Evolutionary conservation across 2,797 vertebrate species (phyloP), one percentile per base, ranked within the genome.

Genomic region (Muraenolepis orangiensis): DNA sequence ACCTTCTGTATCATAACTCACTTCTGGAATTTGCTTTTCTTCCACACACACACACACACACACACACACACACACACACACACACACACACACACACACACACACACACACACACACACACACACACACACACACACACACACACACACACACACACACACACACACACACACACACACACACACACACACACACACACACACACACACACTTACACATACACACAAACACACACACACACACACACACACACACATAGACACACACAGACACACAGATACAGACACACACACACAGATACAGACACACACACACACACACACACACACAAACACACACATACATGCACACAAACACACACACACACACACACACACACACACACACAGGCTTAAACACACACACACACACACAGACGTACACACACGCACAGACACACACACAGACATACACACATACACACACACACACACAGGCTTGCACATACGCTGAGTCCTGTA

Each of bases 1-100:
- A 88, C 87, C 87, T 87, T 85, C 86, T 85, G 90, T n/a, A 91
- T 91, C 89, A 90, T 80, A 88, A 76, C 83, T 86, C 87, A 80
- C 83, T 76, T 69, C 64, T 76, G 84, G 84, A 89, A 89, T 87
- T 85, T 57, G 74, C 81, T 80, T 81, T 81, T 82, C 82, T 85
- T 81, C 51, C 20, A 57, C 51, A 34, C 32, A 34, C 32, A 34
- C 32, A 34, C 32, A 34, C 32, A 34, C 32, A 34, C 32, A 34
- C 32, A 34, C 3, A 34, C 32, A 34, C 32, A 34, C 32, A 64
- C 4, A 14, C 57, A 0, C n/a, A 42, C 40, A 42, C 40, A 34
- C 32, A 34, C 40, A 57, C 74, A 76, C 76, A 68, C 71, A 34
- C 3, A 34, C 32, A 34, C 32, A 34, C 32, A 64, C 4, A 14